Conservation (phyloP, 2,797 vertebrate genomes). For the Masticophis lateralis region DNA sequence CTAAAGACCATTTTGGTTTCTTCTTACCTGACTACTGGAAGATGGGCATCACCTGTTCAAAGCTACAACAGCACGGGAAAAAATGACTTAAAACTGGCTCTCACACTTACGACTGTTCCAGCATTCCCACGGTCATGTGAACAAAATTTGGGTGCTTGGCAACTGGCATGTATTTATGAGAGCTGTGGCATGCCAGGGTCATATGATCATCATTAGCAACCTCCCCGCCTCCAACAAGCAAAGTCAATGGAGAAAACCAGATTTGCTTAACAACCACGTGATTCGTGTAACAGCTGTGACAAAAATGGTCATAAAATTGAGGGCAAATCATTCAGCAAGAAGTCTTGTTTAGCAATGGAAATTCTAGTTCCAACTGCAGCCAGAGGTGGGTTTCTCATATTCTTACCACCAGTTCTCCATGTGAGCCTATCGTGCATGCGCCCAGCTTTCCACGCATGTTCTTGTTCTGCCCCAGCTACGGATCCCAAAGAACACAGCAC, state of each 20-base stretch:
- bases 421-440: accelerated
- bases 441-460: too few relatives aligned
- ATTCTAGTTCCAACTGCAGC: neutral
- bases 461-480: too few relatives aligned
- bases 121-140: neutral
- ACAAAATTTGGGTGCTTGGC: neutral
- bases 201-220: neutral
- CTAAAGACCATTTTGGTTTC: neutral
- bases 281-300: neutral
- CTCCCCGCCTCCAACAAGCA: neutral
- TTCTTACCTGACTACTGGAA: neutral
- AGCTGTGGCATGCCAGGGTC: neutral
- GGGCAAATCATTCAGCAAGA: neutral
- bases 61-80: neutral
- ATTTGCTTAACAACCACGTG: neutral
- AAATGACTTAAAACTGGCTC: neutral
- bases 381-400: too few relatives aligned
- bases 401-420: too few relatives aligned
- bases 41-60: neutral
- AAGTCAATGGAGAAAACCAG: neutral
- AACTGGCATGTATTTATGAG: neutral
- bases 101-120: neutral
- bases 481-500: too few relatives aligned
- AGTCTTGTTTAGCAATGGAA: neutral
- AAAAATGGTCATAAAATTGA: neutral